Base-by-base conservation (phyloP, 2,797 vertebrate species). In the Adelosebastes latens region DNA sequence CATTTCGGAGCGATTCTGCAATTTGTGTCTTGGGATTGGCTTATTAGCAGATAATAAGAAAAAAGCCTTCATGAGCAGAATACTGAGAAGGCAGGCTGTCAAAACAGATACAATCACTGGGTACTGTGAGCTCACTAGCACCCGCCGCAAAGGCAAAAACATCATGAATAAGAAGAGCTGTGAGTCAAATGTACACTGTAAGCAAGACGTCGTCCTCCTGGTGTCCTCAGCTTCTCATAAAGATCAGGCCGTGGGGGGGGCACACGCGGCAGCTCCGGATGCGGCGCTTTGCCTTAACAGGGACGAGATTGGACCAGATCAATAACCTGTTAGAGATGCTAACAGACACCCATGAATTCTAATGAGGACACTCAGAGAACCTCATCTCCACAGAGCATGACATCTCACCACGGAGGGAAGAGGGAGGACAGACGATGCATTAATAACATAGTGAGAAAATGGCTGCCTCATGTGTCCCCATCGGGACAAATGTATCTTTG, bases 291-390 rank as follows among this genome's bases (percentile, higher is more conserved):
- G 85, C 82, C 84, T 89, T 88, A 87, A 90, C 81, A 34, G 80
- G 86, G 81, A 90, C 74, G 63, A 90, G 86, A 90, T 82, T 85
- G 90, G 36, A 85, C 27, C 78, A 24, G 75, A 94, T 95, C 95
- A 82, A 96, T 95, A 95, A 93, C 82, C 92, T 90, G 92, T 95
- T 94, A 93, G 89, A 46, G 86, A 83, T 88, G 84, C 89, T 87
- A 82, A 92, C 66, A 9, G 75, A 85, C 90, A 83, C 77, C 85
- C 77, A 86, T 92, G 93, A 91, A 95, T 95, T 90, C 87, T 91
- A 93, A 96, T 94, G 90, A 94, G 91, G 83, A 87, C 77, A 71
- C 75, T 69, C 76, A 13, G 59, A 72, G 78, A 82, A 58, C 62
- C 86, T 89, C 74, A 75, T 82, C 74, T 85, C 79, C 69, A 72